Percentiles rank a stretch among this genome's conserved stretches.
These are phyloP conservation scores for Ferdinandea cuprea DNA, from an alignment of 2,888 invertebrate species.

Conservation along the genomic window DNA sequence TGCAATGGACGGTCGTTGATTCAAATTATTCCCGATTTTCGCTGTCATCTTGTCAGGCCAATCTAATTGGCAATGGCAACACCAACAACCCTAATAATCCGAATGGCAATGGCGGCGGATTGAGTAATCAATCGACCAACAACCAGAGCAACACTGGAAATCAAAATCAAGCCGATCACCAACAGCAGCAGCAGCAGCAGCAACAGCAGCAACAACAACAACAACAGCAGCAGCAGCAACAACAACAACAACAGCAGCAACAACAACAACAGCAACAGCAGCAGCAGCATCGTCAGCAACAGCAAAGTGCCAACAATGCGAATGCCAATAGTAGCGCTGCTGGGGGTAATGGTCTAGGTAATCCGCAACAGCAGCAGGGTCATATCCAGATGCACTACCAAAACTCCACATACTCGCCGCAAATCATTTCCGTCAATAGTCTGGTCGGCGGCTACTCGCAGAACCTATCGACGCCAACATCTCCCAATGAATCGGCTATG, in stretches of 20 bases:
- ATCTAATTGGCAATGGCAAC: slow-evolving; percentile 82
- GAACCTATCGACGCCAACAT: slow-evolving; percentile 85
- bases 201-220: slow-evolving; percentile 77
- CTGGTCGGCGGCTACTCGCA: slow-evolving; percentile 84
- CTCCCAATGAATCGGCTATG: slow-evolving; percentile 85
- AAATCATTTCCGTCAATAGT: slow-evolving; percentile 83
- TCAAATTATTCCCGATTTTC: slow-evolving; percentile 90
- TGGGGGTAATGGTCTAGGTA: slow-evolving; percentile 76
- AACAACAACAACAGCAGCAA: slow-evolving; percentile 76
- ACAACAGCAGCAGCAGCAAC: slow-evolving; percentile 77
- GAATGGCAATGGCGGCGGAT: slow-evolving; percentile 77
- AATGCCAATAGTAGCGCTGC: slow-evolving; percentile 53
- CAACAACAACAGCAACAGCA: slow-evolving; percentile 76
- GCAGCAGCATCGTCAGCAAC: slow-evolving; percentile 78
- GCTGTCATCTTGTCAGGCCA: slow-evolving; percentile 87
- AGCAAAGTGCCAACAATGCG: slow-evolving; percentile 72
- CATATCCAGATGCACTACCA: slow-evolving; percentile 77
- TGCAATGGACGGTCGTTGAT: slow-evolving; percentile 94
- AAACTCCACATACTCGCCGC: slow-evolving; percentile 81
- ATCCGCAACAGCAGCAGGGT: slow-evolving; percentile 76
- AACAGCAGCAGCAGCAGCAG: slow-evolving; percentile 75
- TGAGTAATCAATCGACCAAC: slow-evolving; percentile 80
- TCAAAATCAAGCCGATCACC: slow-evolving; percentile 76
- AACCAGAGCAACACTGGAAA: slow-evolving; percentile 74
- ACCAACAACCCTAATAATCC: slow-evolving; percentile 80